These are phyloP conservation scores for Oreohelix idahoensis DNA, from an alignment of 1,140 invertebrate genomes.

Conservation along the genomic window DNA sequence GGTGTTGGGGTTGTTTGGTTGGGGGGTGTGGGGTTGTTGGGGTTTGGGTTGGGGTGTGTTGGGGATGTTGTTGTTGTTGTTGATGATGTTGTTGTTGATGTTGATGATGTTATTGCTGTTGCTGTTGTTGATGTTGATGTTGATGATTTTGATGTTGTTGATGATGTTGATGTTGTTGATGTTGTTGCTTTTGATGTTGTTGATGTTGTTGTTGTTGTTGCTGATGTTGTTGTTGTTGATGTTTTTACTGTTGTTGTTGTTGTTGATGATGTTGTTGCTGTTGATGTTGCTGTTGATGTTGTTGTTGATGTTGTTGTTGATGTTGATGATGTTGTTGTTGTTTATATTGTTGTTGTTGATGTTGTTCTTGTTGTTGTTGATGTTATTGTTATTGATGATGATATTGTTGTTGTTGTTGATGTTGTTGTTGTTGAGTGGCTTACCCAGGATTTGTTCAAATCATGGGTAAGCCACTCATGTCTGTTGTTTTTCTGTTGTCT, in stretches of 20 bases:
- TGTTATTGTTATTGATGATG: slow-evolving; percentile 24
- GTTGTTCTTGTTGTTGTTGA: too few species aligned
- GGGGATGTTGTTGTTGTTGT: too few species aligned
- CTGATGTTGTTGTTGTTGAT: neutral
- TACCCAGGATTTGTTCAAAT: too few species aligned
- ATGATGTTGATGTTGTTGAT: too few species aligned
- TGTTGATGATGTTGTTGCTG: slow-evolving; percentile 9
- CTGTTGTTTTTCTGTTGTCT: too few species aligned
- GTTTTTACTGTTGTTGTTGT: neutral
- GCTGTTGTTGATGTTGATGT: slow-evolving; percentile 6
- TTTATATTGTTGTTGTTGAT: too few species aligned
- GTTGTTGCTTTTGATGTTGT: too few species aligned
- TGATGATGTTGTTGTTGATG: neutral
- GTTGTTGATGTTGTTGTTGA: slow-evolving; percentile 15
- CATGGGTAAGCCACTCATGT: too few species aligned
- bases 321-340: slow-evolving; percentile 12
- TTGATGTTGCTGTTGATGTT: slow-evolving; percentile 11
- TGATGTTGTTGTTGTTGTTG: too few species aligned
- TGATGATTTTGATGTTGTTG: too few species aligned
- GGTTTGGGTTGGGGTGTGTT: neutral
- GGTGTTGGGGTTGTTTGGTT: too few species aligned
- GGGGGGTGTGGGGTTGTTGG: too few species aligned
- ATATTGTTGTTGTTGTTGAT: neutral
- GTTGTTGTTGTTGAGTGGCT: neutral
- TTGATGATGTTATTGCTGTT: slow-evolving; percentile 1